phyloP scores from a whole-genome alignment of 2,113 vertebrate species.

The Danionella cerebrum region DNA sequence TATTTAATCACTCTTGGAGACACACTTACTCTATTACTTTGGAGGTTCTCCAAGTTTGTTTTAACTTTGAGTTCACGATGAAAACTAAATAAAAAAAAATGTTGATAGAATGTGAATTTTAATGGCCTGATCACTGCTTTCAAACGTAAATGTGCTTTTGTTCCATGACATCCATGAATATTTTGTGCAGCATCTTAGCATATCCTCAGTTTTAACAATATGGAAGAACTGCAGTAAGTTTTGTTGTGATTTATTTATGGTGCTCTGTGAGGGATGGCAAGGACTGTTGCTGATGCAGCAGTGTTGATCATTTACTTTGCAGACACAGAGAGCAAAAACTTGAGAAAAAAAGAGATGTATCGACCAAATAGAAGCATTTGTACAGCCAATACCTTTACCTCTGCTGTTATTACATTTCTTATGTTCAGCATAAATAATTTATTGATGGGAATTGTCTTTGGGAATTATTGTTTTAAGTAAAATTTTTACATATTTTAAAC shows the following conservation, averaged over 20 bases:
- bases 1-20: background rate
- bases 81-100: too few species aligned
- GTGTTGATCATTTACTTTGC: constrained; percentile 1
- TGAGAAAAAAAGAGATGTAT: background rate
- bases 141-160: background rate
- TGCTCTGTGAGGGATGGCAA: background rate
- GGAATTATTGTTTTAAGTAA: too few species aligned
- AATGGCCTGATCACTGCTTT: background rate
- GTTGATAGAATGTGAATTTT: background rate
- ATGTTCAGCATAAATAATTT: too few species aligned
- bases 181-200: background rate
- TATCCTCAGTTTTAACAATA: background rate
- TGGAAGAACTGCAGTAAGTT: background rate
- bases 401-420: too few species aligned
- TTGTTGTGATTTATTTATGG: background rate
- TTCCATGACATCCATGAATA: background rate
- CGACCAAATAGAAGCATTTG: too few species aligned
- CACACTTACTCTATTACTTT: background rate
- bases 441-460: too few species aligned
- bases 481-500: too few species aligned
- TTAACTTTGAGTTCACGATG: background rate
- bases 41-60: background rate
- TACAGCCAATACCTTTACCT: too few species aligned
- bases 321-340: background rate
- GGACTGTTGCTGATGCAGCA: background rate